Evolutionary conservation across 2,113 vertebrate species (phyloP).

Genomic region (Syngnathoides biaculeatus): DNA sequence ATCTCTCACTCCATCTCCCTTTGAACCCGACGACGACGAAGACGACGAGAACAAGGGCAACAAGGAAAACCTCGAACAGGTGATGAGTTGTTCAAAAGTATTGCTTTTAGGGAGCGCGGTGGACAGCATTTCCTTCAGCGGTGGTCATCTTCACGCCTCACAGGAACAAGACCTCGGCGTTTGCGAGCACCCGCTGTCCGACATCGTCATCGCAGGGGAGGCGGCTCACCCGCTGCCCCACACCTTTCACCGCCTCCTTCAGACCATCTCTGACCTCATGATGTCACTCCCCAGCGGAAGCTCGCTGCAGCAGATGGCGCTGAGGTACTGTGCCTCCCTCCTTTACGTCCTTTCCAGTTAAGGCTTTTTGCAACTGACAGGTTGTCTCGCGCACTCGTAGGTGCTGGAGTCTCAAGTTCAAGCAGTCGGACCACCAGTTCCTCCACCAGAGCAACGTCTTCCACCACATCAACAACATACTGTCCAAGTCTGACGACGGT

Average conservation of each 20-base stretch:
- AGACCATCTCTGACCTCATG: slow-evolving; percentile 99
- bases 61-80: slow-evolving; percentile 92
- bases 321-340: slow-evolving; percentile 75
- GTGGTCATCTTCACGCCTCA: not conserved
- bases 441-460: slow-evolving; percentile 99
- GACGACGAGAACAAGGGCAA: slow-evolving; percentile 95
- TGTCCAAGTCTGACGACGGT: slow-evolving; percentile 98
- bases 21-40: slow-evolving; percentile 93
- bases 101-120: not conserved
- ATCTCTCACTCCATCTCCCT: slow-evolving; percentile 90
- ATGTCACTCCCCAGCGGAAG: slow-evolving; percentile 98
- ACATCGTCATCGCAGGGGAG: slow-evolving; percentile 97
- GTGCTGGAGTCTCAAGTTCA: slow-evolving; percentile 99
- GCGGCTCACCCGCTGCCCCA: slow-evolving; percentile 95
- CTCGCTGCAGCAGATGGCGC: slow-evolving; percentile 96
- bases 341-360: not conserved
- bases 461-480: slow-evolving; percentile 99
- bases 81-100: slow-evolving; percentile 31
- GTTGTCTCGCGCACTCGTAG: slow-evolving; percentile 55
- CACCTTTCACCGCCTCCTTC: slow-evolving; percentile 95
- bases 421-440: slow-evolving; percentile 98
- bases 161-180: slow-evolving; percentile 95
- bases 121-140: not conserved
- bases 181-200: slow-evolving; percentile 95
- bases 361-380: not conserved